These are phyloP conservation scores for Calephelis virginiensis DNA, from an alignment of 1,140 invertebrate species.

Conservation along the genomic window DNA sequence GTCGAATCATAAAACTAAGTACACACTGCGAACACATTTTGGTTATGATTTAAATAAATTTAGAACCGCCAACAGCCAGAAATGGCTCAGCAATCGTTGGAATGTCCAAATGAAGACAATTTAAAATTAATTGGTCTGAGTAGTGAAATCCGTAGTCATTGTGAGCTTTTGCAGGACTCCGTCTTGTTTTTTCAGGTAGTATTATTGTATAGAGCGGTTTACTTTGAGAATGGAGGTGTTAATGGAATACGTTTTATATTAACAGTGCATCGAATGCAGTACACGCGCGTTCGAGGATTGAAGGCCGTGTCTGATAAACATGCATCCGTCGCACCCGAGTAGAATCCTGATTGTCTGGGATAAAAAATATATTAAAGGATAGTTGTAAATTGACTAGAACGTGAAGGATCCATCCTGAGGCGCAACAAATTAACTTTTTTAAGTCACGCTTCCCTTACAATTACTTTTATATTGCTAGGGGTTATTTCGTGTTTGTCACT, in stretches of 20 bases:
- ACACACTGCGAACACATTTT: background rate
- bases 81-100: no score
- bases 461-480: conserved; percentile 32
- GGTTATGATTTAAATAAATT: no score
- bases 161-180: no score
- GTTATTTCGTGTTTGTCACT: conserved; percentile 36
- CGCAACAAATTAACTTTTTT: conserved; percentile 57
- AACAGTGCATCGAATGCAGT: conserved; percentile 47
- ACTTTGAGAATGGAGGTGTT: background rate
- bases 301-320: conserved; percentile 47
- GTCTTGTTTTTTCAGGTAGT: no score
- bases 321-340: conserved; percentile 55
- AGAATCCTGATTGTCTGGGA: conserved; percentile 46
- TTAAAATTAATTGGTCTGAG: no score
- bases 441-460: conserved; percentile 39
- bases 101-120: no score
- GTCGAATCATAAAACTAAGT: background rate
- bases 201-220: background rate
- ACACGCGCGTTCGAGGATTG: conserved; percentile 44
- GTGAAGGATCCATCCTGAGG: conserved; percentile 41
- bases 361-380: conserved; percentile 47
- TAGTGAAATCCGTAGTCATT: no score
- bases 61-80: no score
- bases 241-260: background rate
- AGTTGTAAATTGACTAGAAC: conserved; percentile 42